These are phyloP conservation scores for Hippoglossus hippoglossus DNA, from an alignment of 2,797 vertebrate genomes.

Conservation along the genomic window DNA sequence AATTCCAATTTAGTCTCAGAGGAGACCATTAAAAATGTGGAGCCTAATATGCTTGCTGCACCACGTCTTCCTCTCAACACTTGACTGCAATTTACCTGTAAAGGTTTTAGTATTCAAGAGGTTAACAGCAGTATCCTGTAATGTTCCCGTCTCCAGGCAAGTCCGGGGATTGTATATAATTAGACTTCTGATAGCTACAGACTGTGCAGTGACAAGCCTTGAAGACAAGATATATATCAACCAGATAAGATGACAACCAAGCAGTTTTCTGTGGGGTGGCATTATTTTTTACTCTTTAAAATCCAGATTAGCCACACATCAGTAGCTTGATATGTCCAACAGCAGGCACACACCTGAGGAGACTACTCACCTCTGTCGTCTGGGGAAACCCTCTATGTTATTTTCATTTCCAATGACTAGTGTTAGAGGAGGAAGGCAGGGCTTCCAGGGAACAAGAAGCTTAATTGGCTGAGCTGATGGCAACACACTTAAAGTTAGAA, in stretches of 20 bases:
- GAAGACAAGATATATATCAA: constrained; percentile 50
- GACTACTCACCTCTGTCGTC: constrained; percentile 31
- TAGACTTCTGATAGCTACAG: constrained; percentile 38
- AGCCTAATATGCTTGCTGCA: constrained; percentile 27
- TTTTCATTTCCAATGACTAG: constrained; percentile 77
- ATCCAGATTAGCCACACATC: constrained; percentile 51
- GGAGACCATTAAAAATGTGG: constrained; percentile 57
- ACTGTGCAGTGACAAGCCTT: constrained; percentile 7
- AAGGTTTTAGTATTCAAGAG: constrained; percentile 51
- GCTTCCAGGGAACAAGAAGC: constrained; percentile 67
- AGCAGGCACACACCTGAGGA: constrained; percentile 35
- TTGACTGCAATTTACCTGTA: constrained; percentile 58
- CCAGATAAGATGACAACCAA: constrained; percentile 33
- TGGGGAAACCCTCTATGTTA: constrained; percentile 59
- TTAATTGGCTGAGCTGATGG: constrained; percentile 85
- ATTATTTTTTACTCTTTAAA: constrained; percentile 48
- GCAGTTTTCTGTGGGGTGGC: constrained; percentile 19
- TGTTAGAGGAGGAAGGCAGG: constrained; percentile 60
- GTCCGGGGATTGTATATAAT: constrained; percentile 46
- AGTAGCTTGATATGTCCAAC: constrained; percentile 45
- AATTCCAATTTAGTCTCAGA: constrained; percentile 55
- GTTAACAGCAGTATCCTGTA: constrained; percentile 52
- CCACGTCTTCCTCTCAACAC: constrained; percentile 31
- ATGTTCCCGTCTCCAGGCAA: constrained; percentile 29
- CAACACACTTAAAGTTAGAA: constrained; percentile 79